Conservation (phyloP, 2,888 invertebrate genomes). For the Bembecia ichneumoniformis region DNA sequence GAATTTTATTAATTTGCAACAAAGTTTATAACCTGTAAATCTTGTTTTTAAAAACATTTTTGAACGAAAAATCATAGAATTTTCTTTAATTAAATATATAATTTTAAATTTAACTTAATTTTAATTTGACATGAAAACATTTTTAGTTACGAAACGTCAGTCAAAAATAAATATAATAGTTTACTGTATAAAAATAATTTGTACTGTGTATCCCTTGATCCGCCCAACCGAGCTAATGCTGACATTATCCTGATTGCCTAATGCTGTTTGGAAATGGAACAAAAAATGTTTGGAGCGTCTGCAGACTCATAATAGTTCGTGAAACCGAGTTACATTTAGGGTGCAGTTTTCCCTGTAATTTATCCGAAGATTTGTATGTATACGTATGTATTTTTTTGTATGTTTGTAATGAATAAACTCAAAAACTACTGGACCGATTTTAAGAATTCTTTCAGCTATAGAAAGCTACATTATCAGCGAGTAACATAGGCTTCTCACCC, state of each 20-base stretch:
- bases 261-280: constrained; percentile 5
- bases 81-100: too few species aligned
- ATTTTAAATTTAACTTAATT: not conserved
- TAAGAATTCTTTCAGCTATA: too few species aligned
- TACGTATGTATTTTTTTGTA: too few species aligned
- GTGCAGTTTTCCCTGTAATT: not conserved
- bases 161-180: not conserved
- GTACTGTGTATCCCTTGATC: not conserved
- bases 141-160: not conserved
- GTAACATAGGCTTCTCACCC: too few species aligned
- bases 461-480: too few species aligned
- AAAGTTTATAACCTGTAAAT: too few species aligned
- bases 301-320: not conserved
- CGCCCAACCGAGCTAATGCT: not conserved
- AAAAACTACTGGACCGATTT: too few species aligned
- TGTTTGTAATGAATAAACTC: too few species aligned
- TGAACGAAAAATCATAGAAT: too few species aligned
- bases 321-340: not conserved
- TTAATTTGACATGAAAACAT: not conserved
- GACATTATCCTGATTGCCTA: constrained; percentile 7
- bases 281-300: not conserved
- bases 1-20: too few species aligned
- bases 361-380: too few species aligned
- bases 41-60: too few species aligned
- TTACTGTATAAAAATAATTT: not conserved